These are phyloP conservation scores for Prosapia bicincta DNA, from an alignment of 2,888 invertebrate species.

Conservation along the genomic window DNA sequence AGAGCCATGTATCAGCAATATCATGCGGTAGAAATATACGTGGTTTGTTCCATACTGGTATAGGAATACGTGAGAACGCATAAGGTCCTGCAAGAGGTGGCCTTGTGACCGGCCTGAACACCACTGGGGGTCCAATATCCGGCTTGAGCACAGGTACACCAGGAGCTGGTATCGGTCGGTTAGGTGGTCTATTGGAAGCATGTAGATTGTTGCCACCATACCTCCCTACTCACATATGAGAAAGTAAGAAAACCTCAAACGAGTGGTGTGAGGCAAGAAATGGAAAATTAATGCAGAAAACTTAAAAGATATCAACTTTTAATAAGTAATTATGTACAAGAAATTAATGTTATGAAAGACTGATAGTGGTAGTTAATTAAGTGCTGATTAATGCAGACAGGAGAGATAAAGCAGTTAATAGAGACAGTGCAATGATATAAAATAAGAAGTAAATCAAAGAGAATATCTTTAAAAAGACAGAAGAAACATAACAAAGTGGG, in stretches of 20 bases:
- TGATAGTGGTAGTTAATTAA: too few species aligned
- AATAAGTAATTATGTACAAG: too few species aligned
- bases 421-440: too few species aligned
- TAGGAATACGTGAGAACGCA: constrained; percentile 83
- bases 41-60: constrained; percentile 73
- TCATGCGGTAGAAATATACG: constrained; percentile 72
- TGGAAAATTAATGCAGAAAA: too few species aligned
- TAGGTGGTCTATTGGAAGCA: constrained; percentile 37
- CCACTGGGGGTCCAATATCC: constrained; percentile 53
- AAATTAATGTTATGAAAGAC: too few species aligned
- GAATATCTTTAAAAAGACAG: background rate
- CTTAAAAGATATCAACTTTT: too few species aligned
- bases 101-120: constrained; percentile 50
- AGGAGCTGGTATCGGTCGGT: constrained; percentile 40
- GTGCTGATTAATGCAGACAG: too few species aligned
- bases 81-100: constrained; percentile 85
- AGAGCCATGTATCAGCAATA: constrained; percentile 77
- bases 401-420: too few species aligned
- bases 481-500: too few species aligned
- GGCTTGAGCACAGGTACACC: constrained; percentile 44
- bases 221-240: constrained; percentile 10
- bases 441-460: too few species aligned
- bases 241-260: background rate
- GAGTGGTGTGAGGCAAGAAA: background rate
- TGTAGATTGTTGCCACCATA: constrained; percentile 25